Conservation (phyloP, 2,888 invertebrate species). For the Halictus quadricinctus region DNA sequence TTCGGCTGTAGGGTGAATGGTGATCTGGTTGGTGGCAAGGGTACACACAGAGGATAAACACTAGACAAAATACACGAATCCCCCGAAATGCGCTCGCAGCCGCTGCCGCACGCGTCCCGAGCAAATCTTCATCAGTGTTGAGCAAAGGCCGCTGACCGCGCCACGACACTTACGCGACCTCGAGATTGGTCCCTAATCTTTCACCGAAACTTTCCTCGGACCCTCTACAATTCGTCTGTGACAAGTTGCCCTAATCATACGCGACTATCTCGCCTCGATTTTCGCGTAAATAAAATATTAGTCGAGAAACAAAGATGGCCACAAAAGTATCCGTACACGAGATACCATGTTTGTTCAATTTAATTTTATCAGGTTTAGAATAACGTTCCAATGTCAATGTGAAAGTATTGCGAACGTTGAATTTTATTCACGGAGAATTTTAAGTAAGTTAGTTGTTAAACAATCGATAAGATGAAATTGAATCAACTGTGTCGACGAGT, state of each 20-base stretch:
- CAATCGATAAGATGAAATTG: too few relatives aligned
- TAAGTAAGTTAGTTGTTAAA: too few relatives aligned
- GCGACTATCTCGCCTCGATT: neutral
- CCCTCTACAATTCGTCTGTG: neutral
- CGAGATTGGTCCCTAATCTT: neutral
- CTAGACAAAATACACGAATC: slow-evolving; percentile 94
- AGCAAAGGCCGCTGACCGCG: slow-evolving; percentile 59
- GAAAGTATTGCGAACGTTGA: too few relatives aligned
- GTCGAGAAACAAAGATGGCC: neutral
- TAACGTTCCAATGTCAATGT: too few relatives aligned
- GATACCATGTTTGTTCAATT: too few relatives aligned
- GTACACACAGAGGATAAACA: slow-evolving; percentile 94
- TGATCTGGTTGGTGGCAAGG: slow-evolving; percentile 77
- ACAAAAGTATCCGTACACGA: too few relatives aligned
- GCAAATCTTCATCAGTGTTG: slow-evolving; percentile 70
- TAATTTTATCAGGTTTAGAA: too few relatives aligned
- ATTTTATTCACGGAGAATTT: too few relatives aligned
- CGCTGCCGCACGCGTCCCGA: slow-evolving; percentile 58
- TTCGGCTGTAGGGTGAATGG: slow-evolving; percentile 76
- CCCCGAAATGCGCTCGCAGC: slow-evolving; percentile 79
- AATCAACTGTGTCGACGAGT: too few relatives aligned
- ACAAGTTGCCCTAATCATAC: neutral
- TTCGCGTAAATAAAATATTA: neutral
- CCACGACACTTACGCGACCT: neutral
- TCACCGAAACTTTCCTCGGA: neutral